Base-by-base conservation (phyloP, 2,113 vertebrate species). In the Caranx melampygus region DNA sequence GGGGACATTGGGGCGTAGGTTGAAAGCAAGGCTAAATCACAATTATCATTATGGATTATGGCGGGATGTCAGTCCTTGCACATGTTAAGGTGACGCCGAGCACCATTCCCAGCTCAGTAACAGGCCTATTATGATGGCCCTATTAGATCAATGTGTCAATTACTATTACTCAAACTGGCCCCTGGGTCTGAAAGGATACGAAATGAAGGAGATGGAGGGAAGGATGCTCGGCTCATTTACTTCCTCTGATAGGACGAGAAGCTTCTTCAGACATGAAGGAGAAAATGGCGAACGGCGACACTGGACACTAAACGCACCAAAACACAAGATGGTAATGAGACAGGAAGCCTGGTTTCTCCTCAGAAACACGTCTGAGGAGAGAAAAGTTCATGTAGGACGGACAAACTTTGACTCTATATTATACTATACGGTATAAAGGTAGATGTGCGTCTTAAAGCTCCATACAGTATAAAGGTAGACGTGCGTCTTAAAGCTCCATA, bases 31-130 rank as follows among this genome's bases (percentile, higher is more conserved):
- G 92, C 91, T 95, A 95, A 94, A 95, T 95, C 94, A 94, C 92
- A 94, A 95, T 95, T 95, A 95, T 91, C 92, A 92, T 95, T 94
- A 94, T 93, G 92, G 93, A 94, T 95, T 92, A 94, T 93, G 93
- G 92, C 90, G 87, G 92, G 89, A 93, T 93, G 94, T 94, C 93
- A 92, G 91, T 91, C 90, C 84, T 80, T 90, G 92, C 93, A 94
- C 95, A 94, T 94, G 93, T 93, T 92, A 94, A 95, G 94, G 94
- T 95, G 95, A 94, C 87, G 92, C 92, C 74, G 87, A 76, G 91
- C 92, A 92, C 93, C 91, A 91, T 92, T 92, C 87, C 90, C 81
- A 83, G 88, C 90, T 93, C 91, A 86, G 87, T 90, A 93, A 93
- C 88, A 88, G 90, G 87, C 90, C 88, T 90, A 89, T 91, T 88